A percentile compares a stretch with the other conserved stretches of the same genome.
Evolutionary conservation across 2,888 invertebrate species (phyloP).

Genomic region (Eurytoma adleriae): DNA sequence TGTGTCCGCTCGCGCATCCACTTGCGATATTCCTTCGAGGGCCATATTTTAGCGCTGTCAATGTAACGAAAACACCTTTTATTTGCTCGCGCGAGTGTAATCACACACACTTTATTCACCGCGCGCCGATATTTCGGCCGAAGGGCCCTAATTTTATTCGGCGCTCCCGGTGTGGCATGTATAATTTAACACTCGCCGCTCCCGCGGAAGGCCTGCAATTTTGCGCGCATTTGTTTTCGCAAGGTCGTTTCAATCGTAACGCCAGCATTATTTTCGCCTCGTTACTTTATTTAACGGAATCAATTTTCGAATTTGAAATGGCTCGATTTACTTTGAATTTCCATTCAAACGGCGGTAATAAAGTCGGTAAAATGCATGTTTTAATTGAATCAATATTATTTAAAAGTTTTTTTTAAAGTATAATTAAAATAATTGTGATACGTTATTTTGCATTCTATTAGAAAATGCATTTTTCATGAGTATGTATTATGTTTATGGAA

Average conservation of each 20-base stretch:
- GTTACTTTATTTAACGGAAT: no score
- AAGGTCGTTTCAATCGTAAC: neutral
- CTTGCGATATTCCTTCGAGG: conserved; percentile 21
- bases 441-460: no score
- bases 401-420: no score
- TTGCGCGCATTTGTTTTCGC: neutral
- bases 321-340: no score
- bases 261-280: no score
- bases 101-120: neutral
- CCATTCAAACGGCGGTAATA: no score
- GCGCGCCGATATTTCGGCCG: neutral
- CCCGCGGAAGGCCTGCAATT: neutral
- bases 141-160: neutral
- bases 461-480: no score
- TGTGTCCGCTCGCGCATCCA: neutral
- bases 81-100: conserved; percentile 14
- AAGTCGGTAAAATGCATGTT: no score
- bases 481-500: no score
- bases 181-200: conserved; percentile 5
- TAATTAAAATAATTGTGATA: no score
- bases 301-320: no score
- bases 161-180: neutral
- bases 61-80: conserved; percentile 16
- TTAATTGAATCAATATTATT: no score
- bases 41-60: neutral